A percentile compares a stretch with the other conserved stretches of the same genome.
Evolutionary conservation across 1,140 invertebrate species (phyloP).

Genomic region (Danaus melanippus): DNA sequence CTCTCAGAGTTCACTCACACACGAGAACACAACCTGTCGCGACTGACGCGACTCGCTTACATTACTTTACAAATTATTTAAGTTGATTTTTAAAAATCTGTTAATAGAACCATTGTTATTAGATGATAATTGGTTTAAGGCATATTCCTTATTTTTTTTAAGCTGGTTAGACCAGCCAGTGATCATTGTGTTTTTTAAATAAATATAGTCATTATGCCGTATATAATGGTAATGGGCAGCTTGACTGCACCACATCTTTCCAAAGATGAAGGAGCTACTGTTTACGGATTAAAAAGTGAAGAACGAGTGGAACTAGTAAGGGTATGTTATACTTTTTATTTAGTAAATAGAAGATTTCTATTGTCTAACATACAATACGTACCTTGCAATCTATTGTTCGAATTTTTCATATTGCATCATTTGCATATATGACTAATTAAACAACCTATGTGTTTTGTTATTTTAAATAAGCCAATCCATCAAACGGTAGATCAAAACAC

Average conservation of each 20-base stretch:
- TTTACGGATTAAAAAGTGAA: conserved; percentile 61
- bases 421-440: too few species aligned
- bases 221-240: conserved; percentile 65
- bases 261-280: conserved; percentile 59
- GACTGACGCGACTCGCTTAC: conserved; percentile 28
- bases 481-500: too few species aligned
- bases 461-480: too few species aligned
- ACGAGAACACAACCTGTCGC: conserved; percentile 38
- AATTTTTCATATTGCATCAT: too few species aligned
- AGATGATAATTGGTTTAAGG: too few species aligned
- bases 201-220: conserved; percentile 46
- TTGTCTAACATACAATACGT: conserved; percentile 2
- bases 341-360: too few species aligned
- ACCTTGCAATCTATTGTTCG: not conserved
- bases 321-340: conserved; percentile 31
- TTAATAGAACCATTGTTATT: too few species aligned
- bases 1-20: conserved; percentile 51
- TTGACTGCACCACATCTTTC: conserved; percentile 52
- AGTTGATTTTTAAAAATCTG: too few species aligned
- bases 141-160: not conserved
- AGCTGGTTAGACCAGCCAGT: conserved; percentile 7
- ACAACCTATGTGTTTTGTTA: too few species aligned
- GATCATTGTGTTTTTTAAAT: conserved; percentile 6
- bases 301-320: conserved; percentile 52
- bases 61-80: not conserved